Evolutionary conservation across 2,113 vertebrate species (phyloP).

Genomic region (Formicarius rufipectus): DNA sequence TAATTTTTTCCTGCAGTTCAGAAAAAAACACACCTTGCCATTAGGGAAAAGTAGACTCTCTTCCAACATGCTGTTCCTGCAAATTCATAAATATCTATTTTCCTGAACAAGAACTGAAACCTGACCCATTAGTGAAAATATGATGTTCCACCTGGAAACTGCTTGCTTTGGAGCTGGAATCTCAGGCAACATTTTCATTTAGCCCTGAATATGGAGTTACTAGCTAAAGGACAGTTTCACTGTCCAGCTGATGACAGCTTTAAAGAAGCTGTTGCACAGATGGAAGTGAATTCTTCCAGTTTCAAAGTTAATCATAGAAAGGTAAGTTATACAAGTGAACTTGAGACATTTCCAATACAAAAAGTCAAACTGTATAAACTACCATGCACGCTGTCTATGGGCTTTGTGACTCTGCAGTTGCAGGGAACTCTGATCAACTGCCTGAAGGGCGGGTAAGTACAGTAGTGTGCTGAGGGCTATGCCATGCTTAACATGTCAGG

Average conservation of each 20-base stretch:
- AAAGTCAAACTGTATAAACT: neutral
- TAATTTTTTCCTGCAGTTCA: neutral
- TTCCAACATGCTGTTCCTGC: neutral
- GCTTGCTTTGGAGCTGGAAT: neutral
- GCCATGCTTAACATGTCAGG: neutral
- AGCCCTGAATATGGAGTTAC: neutral
- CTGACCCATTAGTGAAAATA: neutral
- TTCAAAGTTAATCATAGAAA: neutral
- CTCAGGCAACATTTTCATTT: neutral
- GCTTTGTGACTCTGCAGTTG: neutral
- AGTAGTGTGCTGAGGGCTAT: neutral
- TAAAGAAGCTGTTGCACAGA: neutral
- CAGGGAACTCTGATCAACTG: neutral
- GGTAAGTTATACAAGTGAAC: neutral
- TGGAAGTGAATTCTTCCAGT: neutral
- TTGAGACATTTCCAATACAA: neutral
- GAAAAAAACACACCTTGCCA: accelerated
- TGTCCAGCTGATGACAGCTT: neutral
- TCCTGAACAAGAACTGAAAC: neutral
- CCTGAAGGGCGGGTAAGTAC: neutral
- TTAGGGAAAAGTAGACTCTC: neutral
- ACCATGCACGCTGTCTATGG: neutral
- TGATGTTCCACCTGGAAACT: neutral
- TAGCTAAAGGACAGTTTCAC: neutral
- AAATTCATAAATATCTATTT: neutral